Evolutionary conservation across 2,888 invertebrate genomes (phyloP), one percentile per base, ranked within the genome.

Genomic region (Steromphala cineraria): DNA sequence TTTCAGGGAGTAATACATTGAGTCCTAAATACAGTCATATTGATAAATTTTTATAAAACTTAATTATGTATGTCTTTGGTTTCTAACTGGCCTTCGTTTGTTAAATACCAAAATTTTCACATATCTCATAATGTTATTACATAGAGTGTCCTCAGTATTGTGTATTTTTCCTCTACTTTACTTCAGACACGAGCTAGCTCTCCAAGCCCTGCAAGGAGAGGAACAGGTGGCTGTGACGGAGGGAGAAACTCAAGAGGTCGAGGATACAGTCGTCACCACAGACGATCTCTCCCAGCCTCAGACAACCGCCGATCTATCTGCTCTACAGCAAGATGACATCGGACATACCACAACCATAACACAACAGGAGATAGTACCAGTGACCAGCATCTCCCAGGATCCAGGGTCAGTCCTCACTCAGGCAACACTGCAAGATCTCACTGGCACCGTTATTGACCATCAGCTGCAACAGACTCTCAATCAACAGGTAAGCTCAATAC

Each of bases 401-500:
- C 31, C 77, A 31, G 53, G 19, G n/a, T 10, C 24, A 13, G 67
- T 76, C 21, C 52, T 56, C 24, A 53, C 71, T 62, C 55, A 67
- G 76, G 67, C 86, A 2, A 81, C 80, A 17, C 78, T 88, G 56
- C 86, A 87, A 67, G 88, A 89, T 28, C 82, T 89, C 10, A 84
- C 80, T 10, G 83, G 84, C 8, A 82, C 84, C 17, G 76, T 79
- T 40, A 78, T 87, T 15, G 88, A 86, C 53, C 86, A 88, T n/a
- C 91, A 91, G 76, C 81, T 92, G 24, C 90, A 90, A 74, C 89
- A 91, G 75, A 89, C 91, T 4, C 86, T 92, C 10, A 90, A 88
- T 82, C 91, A 90, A 82, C 92, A 92, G n/a, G n/a, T n/a, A n/a
- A n/a, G n/a, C n/a, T n/a, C n/a, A n/a, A n/a, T n/a, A n/a, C n/a